phyloP scores from a whole-genome alignment of 2,113 vertebrate genomes.

The Fulica atra region DNA sequence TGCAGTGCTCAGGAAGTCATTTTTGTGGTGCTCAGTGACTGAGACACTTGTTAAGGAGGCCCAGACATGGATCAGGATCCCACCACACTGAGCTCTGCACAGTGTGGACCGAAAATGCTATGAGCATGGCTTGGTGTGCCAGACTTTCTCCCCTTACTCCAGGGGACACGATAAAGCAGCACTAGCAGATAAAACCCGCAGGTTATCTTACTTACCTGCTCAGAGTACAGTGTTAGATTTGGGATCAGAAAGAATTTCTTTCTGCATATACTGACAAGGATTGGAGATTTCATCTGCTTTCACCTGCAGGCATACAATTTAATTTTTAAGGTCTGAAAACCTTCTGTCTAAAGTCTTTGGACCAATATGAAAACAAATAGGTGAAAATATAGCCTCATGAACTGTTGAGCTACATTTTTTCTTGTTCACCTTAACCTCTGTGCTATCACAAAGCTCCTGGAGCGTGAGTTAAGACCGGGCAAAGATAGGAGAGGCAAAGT shows the following conservation, averaged over 20 bases:
- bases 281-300: neutral
- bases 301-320: neutral
- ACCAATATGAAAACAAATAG: neutral
- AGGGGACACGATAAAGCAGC: neutral
- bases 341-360: neutral
- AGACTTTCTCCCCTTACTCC: neutral
- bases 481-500: neutral
- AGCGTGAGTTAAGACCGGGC: neutral
- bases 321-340: neutral
- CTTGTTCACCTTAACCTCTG: neutral
- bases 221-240: neutral
- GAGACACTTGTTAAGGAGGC: neutral
- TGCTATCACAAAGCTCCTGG: neutral
- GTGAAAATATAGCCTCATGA: neutral
- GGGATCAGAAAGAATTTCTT: neutral
- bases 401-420: neutral
- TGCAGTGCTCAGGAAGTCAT: neutral
- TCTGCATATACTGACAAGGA: neutral
- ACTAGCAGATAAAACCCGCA: neutral
- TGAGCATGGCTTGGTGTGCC: fast-evolving
- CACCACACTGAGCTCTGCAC: neutral
- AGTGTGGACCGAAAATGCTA: neutral
- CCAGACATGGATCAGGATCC: neutral
- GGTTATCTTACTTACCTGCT: neutral
- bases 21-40: neutral